Base-by-base conservation (phyloP, 2,797 vertebrate species). In the Neosilurus hyrtlii region DNA sequence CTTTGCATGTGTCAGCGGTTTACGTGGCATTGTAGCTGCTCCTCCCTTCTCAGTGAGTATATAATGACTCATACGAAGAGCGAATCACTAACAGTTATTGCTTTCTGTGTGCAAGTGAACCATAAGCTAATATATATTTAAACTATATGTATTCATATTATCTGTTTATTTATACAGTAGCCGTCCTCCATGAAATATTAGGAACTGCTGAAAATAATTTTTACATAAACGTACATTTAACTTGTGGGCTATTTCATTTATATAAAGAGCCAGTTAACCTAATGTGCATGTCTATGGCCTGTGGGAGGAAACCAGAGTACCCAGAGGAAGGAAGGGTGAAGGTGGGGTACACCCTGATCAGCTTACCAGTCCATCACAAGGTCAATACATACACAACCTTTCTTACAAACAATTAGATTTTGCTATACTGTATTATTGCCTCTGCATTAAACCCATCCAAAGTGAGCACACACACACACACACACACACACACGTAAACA, bases 21-120 rank as follows among this genome's bases (percentile, higher is more conserved):
- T 77, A 22, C 24, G 54, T 66, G 68, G 56, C 79, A 66, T 35
- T 20, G 26, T 30, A 62, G 61, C 79, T 61, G 11, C 24, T 68
- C 22, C 67, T 72, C 72, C 70, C 82, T 87, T 22, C 67, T 37
- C 75, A n/a, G 80, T 86, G 80, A 86, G 86, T 86, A 84, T 81
- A 80, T 80, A 79, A 24, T 77, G 76, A 57, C 56, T 85, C 82
- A 66, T 63, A 54, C 15, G 24, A 30, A 43, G 15, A 54, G 35
- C 57, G 24, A 22, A 75, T 67, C 30, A 57, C 62, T 49, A 20
- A 65, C 65, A 24, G 75, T 61, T 72, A 52, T 72, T 61, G 52
- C 20, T 78, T 78, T 56, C 24, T 66, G 51, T 66, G 59, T 67
- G 16, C 26, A 43, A 16, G 11, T 83, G 16, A 66, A 26, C 51